These are phyloP conservation scores for Apoda limacodes DNA, from an alignment of 2,888 invertebrate genomes.

Conservation along the genomic window DNA sequence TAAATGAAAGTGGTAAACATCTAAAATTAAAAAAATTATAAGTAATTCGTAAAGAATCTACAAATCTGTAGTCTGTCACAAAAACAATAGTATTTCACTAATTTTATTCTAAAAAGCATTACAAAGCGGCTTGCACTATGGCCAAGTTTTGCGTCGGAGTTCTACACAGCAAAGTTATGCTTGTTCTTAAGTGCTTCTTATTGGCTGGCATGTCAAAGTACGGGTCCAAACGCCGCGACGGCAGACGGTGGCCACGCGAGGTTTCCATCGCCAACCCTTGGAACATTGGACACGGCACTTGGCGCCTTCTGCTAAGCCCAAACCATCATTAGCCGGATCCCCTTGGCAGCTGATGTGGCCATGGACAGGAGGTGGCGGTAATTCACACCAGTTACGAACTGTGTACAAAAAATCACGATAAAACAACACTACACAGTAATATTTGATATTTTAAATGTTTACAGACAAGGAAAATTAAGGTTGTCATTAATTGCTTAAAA, in stretches of 20 bases:
- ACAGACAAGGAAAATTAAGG: no score
- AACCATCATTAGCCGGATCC: constrained; percentile 16
- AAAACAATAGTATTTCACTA: no score
- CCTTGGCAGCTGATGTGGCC: constrained; percentile 49
- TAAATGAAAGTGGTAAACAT: no score
- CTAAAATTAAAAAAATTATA: no score
- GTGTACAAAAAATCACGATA: constrained; percentile 14
- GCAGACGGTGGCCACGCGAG: constrained; percentile 34
- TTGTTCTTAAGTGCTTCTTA: constrained; percentile 4
- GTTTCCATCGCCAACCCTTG: constrained; percentile 34
- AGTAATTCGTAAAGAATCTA: no score
- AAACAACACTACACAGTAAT: background rate
- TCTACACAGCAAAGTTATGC: no score
- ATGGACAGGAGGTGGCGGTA: constrained; percentile 35
- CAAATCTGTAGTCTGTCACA: no score
- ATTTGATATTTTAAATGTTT: constrained; percentile 6
- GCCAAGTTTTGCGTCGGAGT: no score
- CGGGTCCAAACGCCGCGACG: constrained; percentile 47
- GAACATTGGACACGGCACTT: constrained; percentile 45
- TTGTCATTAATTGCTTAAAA: no score
- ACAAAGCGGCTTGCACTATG: no score
- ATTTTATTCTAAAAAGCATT: no score
- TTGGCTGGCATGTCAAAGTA: constrained; percentile 31
- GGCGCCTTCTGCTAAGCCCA: constrained; percentile 42
- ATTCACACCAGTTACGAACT: constrained; percentile 44